Conservation (phyloP, 2,888 invertebrate species). For the Automeris io region DNA sequence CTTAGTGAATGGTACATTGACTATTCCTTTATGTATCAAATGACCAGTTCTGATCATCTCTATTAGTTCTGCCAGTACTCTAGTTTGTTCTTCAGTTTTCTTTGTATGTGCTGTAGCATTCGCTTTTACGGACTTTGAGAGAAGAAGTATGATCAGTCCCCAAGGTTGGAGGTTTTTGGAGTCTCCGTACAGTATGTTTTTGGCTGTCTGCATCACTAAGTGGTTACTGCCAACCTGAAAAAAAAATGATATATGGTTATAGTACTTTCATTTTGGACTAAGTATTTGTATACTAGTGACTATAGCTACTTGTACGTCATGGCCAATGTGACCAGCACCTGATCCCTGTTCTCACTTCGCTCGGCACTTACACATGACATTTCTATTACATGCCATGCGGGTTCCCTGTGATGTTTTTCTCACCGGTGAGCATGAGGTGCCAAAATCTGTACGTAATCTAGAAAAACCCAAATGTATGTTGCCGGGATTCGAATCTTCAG, state of each 20-base stretch:
- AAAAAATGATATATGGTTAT: background rate
- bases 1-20: slow-evolving; percentile 69
- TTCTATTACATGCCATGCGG: too few species aligned
- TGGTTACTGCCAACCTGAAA: slow-evolving; percentile 87
- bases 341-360: too few species aligned
- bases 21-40: slow-evolving; percentile 83
- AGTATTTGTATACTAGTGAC: too few species aligned
- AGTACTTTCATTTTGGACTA: too few species aligned
- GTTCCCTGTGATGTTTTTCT: too few species aligned
- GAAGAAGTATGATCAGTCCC: slow-evolving; percentile 88
- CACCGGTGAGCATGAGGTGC: too few species aligned
- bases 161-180: slow-evolving; percentile 90
- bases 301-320: too few species aligned
- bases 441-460: too few species aligned
- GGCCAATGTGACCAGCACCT: too few species aligned
- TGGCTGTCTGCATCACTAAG: slow-evolving; percentile 90
- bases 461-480: too few species aligned
- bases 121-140: slow-evolving; percentile 85
- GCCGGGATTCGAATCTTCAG: too few species aligned
- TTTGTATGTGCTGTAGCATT: slow-evolving; percentile 77
- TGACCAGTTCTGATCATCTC: slow-evolving; percentile 93
- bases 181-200: slow-evolving; percentile 88
- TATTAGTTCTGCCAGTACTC: slow-evolving; percentile 80
- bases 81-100: slow-evolving; percentile 72
- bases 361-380: too few species aligned